These are phyloP conservation scores for Intellagama lesueurii DNA, from an alignment of 2,797 vertebrate species.

Conservation along the genomic window DNA sequence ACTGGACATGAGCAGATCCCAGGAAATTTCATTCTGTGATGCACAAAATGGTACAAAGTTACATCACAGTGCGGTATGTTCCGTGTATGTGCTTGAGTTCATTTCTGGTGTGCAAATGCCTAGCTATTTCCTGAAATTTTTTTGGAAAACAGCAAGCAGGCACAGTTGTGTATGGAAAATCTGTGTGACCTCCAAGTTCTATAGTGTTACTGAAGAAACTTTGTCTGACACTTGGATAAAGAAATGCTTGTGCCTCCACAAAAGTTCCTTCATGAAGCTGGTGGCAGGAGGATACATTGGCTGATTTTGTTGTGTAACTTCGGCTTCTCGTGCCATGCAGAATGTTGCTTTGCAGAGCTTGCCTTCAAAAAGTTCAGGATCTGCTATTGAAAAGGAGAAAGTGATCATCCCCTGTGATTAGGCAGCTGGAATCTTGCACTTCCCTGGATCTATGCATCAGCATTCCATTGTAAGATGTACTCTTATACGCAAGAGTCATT, in stretches of 20 bases:
- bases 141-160: not conserved
- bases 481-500: not conserved
- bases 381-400: not conserved
- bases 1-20: not conserved
- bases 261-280: not conserved
- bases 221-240: not conserved
- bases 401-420: not conserved
- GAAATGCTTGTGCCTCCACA: not conserved
- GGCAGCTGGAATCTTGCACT: not conserved
- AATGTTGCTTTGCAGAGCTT: not conserved
- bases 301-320: not conserved
- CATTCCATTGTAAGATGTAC: not conserved
- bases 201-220: not conserved
- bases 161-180: not conserved
- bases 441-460: not conserved
- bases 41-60: not conserved
- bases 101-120: conserved; percentile 48
- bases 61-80: not conserved
- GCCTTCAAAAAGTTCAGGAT: not conserved
- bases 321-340: not conserved
- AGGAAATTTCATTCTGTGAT: not conserved
- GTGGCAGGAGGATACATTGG: not conserved
- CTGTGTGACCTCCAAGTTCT: not conserved
- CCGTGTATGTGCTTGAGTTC: conserved; percentile 18
- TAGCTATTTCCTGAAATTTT: not conserved